Percentiles rank a stretch among this genome's conserved stretches.
Conservation (phyloP, 2,113 vertebrate species). For the Gobiocypris rarus region DNA sequence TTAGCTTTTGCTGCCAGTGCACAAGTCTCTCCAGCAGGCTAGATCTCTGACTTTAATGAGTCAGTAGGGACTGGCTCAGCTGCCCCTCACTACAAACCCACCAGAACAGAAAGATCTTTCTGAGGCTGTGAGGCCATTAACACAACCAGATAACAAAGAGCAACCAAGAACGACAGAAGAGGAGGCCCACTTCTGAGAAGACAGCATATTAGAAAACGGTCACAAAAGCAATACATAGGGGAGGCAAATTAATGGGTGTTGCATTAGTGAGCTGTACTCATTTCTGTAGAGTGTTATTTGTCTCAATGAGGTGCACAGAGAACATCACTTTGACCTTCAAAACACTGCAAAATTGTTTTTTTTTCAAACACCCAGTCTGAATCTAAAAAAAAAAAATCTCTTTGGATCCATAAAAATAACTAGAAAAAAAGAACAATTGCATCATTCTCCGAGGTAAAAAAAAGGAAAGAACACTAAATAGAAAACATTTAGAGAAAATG, state of each 20-base stretch:
- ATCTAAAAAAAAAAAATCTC: not conserved
- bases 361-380: no score
- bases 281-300: conserved; percentile 6
- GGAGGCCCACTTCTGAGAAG: not conserved
- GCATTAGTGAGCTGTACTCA: not conserved
- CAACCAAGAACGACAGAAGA: conserved; percentile 34
- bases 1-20: conserved; percentile 60
- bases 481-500: not conserved
- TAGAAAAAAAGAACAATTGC: not conserved
- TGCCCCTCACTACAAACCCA: conserved; percentile 65
- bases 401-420: conserved; percentile 14
- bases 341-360: not conserved
- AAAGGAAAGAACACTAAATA: not conserved
- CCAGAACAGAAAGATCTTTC: conserved; percentile 62
- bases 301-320: not conserved
- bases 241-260: not conserved
- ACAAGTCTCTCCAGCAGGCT: conserved; percentile 56
- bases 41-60: conserved; percentile 68
- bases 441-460: not conserved
- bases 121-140: conserved; percentile 61
- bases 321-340: conserved; percentile 7
- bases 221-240: not conserved
- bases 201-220: not conserved
- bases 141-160: conserved; percentile 63
- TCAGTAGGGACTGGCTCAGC: conserved; percentile 65